A percentile compares a stretch with the other conserved stretches of the same genome.
Conservation (phyloP, 2,888 invertebrate genomes). For the Graphium colonna region DNA sequence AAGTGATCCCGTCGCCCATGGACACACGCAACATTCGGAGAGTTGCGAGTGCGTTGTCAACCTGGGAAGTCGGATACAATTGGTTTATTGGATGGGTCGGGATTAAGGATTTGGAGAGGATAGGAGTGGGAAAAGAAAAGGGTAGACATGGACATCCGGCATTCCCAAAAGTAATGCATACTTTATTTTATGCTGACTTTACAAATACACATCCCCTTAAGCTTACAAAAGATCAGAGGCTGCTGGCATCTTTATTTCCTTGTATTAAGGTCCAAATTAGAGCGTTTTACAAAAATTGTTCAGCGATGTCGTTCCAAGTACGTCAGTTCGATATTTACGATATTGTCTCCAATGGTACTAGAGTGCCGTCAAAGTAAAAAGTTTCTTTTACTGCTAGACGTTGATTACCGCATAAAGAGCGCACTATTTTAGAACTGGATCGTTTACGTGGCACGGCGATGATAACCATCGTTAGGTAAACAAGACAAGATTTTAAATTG, state of each 20-base stretch:
- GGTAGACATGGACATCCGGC: too few species aligned
- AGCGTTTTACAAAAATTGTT: slow-evolving; percentile 1
- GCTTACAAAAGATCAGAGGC: not conserved
- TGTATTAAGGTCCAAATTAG: slow-evolving; percentile 8
- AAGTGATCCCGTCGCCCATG: too few species aligned
- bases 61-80: too few species aligned
- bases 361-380: slow-evolving; percentile 37
- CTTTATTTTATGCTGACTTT: too few species aligned
- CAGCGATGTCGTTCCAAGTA: slow-evolving; percentile 6
- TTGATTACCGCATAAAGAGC: slow-evolving; percentile 17
- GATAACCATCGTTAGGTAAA: not conserved
- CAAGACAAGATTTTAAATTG: not conserved
- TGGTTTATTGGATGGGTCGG: too few species aligned
- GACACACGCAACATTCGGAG: too few species aligned
- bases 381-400: slow-evolving; percentile 23
- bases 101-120: too few species aligned
- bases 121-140: too few species aligned
- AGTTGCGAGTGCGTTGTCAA: too few species aligned
- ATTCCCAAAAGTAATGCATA: not conserved
- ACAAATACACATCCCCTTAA: too few species aligned
- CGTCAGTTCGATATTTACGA: slow-evolving; percentile 36
- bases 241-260: not conserved
- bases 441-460: slow-evolving; percentile 1
- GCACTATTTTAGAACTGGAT: slow-evolving; percentile 11
- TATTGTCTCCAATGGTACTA: slow-evolving; percentile 32